Percentiles rank a stretch among this genome's conserved stretches.
These are phyloP conservation scores for Cryptoprocta ferox DNA, from an alignment of 2,797 vertebrate species.

Conservation along the genomic window DNA sequence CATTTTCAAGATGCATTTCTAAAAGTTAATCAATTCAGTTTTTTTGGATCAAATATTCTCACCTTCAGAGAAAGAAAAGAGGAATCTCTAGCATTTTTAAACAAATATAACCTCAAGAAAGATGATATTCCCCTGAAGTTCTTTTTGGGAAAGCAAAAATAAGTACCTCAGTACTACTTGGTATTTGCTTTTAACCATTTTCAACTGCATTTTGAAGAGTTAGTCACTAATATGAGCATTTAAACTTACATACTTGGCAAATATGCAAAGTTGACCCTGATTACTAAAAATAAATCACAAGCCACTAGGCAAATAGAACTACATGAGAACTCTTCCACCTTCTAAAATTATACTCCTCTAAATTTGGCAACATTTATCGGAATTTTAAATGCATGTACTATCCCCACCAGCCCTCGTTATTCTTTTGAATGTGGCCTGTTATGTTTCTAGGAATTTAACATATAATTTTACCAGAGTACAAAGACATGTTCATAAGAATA, in stretches of 20 bases:
- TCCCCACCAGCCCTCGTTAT: neutral
- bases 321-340: neutral
- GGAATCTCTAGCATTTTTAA: neutral
- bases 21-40: slow-evolving; percentile 18
- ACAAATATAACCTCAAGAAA: slow-evolving; percentile 29
- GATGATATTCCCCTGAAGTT: neutral
- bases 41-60: slow-evolving; percentile 25
- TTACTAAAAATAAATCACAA: neutral
- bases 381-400: slow-evolving; percentile 24
- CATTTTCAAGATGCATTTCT: slow-evolving; percentile 52
- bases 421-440: neutral
- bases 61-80: slow-evolving; percentile 5
- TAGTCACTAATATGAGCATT: slow-evolving; percentile 4
- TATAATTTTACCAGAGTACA: neutral
- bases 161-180: neutral
- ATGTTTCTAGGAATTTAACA: neutral
- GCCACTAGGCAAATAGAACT: neutral
- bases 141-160: neutral
- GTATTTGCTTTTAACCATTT: slow-evolving; percentile 32
- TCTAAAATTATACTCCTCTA: slow-evolving; percentile 49
- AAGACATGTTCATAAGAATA: neutral
- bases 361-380: slow-evolving; percentile 31
- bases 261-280: neutral
- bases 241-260: slow-evolving; percentile 34
- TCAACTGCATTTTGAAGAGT: slow-evolving; percentile 3